Percentiles rank a stretch among this genome's conserved stretches.
phyloP scores from a whole-genome alignment of 2,797 vertebrate species.

The Etheostoma perlongum region DNA sequence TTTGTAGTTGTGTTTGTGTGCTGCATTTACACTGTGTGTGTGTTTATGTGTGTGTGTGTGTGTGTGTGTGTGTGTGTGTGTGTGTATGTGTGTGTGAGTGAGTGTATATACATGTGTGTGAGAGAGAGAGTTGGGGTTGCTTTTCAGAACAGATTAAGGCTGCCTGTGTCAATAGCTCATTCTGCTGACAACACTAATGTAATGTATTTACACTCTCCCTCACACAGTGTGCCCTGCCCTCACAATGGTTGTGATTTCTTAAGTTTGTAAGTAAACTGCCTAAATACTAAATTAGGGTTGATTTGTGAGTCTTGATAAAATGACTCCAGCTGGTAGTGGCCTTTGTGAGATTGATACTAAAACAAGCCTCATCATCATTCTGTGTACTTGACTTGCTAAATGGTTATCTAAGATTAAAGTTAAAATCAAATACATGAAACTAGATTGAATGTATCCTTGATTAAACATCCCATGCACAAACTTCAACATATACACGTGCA shows the following conservation, averaged over 20 bases:
- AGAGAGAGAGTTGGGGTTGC: slow-evolving; percentile 44
- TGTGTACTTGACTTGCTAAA: background rate
- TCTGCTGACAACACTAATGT: slow-evolving; percentile 41
- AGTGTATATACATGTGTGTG: background rate
- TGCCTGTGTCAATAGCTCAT: slow-evolving; percentile 37
- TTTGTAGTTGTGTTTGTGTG: slow-evolving; percentile 18
- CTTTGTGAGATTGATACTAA: slow-evolving; percentile 31
- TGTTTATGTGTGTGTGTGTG: slow-evolving; percentile 6
- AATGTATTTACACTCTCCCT: slow-evolving; percentile 15
- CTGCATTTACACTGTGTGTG: slow-evolving; percentile 16
- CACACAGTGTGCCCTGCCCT: slow-evolving; percentile 1
- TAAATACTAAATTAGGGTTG: slow-evolving; percentile 25
- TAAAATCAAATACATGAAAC: background rate
- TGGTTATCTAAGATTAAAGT: background rate
- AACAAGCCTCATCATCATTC: slow-evolving; percentile 7
- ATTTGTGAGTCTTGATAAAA: slow-evolving; percentile 36
- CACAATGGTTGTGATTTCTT: slow-evolving; percentile 16
- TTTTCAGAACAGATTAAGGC: slow-evolving; percentile 49
- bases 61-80: background rate
- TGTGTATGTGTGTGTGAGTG: slow-evolving; percentile 5
- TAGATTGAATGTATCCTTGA: background rate
- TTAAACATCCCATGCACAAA: background rate
- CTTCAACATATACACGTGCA: background rate
- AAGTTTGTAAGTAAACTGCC: background rate
- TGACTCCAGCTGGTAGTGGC: slow-evolving; percentile 7